Evolutionary conservation across 2,888 invertebrate genomes (phyloP), one percentile per base, ranked within the genome.

Genomic region (Epiblema foenella): DNA sequence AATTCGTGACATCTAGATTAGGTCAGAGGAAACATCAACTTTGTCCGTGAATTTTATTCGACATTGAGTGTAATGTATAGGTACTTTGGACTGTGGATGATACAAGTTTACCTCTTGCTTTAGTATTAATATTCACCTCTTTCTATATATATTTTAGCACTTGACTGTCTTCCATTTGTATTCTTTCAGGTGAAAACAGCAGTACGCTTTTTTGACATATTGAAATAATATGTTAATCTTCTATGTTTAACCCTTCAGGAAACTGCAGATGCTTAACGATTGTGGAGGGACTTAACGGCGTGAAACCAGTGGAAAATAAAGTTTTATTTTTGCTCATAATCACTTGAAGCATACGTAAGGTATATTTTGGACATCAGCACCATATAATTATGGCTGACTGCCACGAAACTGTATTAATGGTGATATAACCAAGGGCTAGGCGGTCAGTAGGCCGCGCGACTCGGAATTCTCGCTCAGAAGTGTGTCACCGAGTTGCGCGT

Each of bases 361-460:
- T 12, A 42, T 8, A 7, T n/a, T 42, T 33, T 60, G 15, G 39
- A 12, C 68, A 69, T 37, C 37, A 56, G 46, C 54, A 59, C 70
- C 54, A 54, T 69, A 67, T 49, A 64, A 72, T 72, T 68, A 72
- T 64, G 69, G 42, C 59, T 65, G 68, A 67, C 54, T 66, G 66
- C 62, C 52, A 51, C 54, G 51, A 69, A 74, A 65, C 69, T 46
- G 69, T 70, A 74, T 65, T 69, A 66, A 62, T 69, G 56, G 54
- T 84, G 85, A 84, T 79, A 80, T 83, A 85, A 87, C 64, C 71
- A 81, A 87, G 85, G 87, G 88, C 46, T 46, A 83, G 76, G 78
- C 77, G 85, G 86, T 85, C 83, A 85, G 82, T 85, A 78, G 83
- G 82, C 68, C 77, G 76, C 52, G 70, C 72, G 68, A 76, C 79